Evolutionary conservation across 2,888 invertebrate species (phyloP).

Genomic region (Ptychoptera contaminata): DNA sequence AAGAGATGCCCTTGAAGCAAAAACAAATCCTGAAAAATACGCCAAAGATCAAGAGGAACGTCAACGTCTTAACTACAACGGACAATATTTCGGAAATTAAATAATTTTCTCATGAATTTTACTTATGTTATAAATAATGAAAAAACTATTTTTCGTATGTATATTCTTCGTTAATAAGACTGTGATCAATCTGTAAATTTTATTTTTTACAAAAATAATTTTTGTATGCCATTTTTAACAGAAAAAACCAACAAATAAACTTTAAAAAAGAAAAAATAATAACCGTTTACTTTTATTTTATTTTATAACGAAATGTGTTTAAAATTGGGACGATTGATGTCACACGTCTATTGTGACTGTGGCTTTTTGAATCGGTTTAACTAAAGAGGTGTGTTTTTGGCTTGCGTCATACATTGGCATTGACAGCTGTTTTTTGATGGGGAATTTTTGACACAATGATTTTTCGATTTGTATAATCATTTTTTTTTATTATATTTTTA

Average conservation of each 20-base stretch:
- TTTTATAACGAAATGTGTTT: too few species aligned
- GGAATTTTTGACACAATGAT: too few species aligned
- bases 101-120: neutral
- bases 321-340: too few species aligned
- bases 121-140: neutral
- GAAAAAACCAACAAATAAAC: neutral
- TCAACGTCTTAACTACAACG: slow-evolving; percentile 41
- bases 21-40: slow-evolving; percentile 26
- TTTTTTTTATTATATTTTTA: too few species aligned
- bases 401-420: too few species aligned
- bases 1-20: slow-evolving; percentile 35
- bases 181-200: slow-evolving; percentile 14
- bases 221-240: neutral
- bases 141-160: neutral
- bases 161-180: slow-evolving; percentile 13
- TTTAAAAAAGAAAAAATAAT: neutral
- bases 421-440: too few species aligned
- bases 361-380: too few species aligned
- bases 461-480: too few species aligned
- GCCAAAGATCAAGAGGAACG: slow-evolving; percentile 28
- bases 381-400: too few species aligned
- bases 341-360: too few species aligned
- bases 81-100: slow-evolving; percentile 35
- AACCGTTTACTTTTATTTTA: too few species aligned
- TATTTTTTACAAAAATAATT: neutral